Percentiles rank a stretch among this genome's conserved stretches.
These are phyloP conservation scores for Lamproptera curius DNA, from an alignment of 2,888 invertebrate genomes.

Conservation along the genomic window DNA sequence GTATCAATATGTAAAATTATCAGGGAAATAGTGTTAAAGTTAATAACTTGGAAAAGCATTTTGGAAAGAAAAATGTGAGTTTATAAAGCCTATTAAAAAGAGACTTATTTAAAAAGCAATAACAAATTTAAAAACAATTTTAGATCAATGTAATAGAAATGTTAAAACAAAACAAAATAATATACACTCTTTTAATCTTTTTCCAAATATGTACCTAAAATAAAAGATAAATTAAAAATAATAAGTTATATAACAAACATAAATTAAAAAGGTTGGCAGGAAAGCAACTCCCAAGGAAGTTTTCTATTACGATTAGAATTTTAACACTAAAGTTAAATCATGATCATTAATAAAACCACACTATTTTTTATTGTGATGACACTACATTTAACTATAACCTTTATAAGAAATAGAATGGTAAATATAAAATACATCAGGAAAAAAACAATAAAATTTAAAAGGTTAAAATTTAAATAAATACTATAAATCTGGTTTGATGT, in stretches of 20 bases:
- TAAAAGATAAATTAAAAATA: conserved; percentile 41
- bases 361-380: conserved; percentile 27
- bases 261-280: conserved; percentile 29
- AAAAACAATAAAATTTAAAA: conserved; percentile 20
- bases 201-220: conserved; percentile 50
- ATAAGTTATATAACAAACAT: conserved; percentile 41
- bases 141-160: conserved; percentile 3
- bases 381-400: conserved; percentile 23
- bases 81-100: too few species aligned
- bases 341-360: conserved; percentile 38
- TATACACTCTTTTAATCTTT: conserved; percentile 38
- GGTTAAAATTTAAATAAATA: conserved; percentile 22
- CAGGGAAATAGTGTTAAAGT: too few species aligned
- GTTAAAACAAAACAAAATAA: conserved; percentile 26
- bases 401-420: conserved; percentile 17
- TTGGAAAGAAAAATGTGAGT: too few species aligned
- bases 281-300: conserved; percentile 27
- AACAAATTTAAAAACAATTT: too few species aligned
- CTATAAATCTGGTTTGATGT: conserved; percentile 9
- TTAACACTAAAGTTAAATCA: conserved; percentile 48
- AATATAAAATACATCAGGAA: conserved; percentile 22
- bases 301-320: conserved; percentile 46
- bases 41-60: too few species aligned
- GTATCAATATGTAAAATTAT: too few species aligned
- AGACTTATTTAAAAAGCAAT: too few species aligned